These are phyloP conservation scores for Atta colombica DNA, from an alignment of 1,140 invertebrate species.

Conservation along the genomic window DNA sequence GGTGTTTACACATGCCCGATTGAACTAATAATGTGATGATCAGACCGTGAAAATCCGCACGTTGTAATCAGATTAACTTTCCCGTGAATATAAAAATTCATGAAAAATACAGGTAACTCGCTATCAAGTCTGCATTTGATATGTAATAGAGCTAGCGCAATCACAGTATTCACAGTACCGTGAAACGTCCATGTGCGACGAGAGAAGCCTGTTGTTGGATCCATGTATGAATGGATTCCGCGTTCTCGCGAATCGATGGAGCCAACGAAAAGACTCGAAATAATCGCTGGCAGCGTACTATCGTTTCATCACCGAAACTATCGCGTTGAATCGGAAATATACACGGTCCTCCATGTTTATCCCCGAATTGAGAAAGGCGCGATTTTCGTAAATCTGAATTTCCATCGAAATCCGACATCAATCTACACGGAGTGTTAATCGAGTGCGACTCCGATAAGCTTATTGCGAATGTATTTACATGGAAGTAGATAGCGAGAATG, in stretches of 20 bases:
- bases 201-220: slow-evolving; percentile 11
- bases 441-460: slow-evolving; percentile 41
- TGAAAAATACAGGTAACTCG: background rate
- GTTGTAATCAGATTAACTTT: slow-evolving; percentile 66
- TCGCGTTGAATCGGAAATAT: slow-evolving; percentile 10
- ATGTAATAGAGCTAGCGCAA: background rate
- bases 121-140: slow-evolving; percentile 48
- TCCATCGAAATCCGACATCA: slow-evolving; percentile 25
- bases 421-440: slow-evolving; percentile 50
- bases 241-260: slow-evolving; percentile 18
- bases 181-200: background rate
- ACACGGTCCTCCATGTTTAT: slow-evolving; percentile 37
- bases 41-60: slow-evolving; percentile 42
- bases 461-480: slow-evolving; percentile 38
- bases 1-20: slow-evolving; percentile 31
- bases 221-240: slow-evolving; percentile 10
- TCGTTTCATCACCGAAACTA: background rate
- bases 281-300: background rate
- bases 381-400: slow-evolving; percentile 58
- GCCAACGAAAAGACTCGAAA: slow-evolving; percentile 19
- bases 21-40: slow-evolving; percentile 30
- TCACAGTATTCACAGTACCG: slow-evolving; percentile 18
- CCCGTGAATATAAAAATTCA: slow-evolving; percentile 13
- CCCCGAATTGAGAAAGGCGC: slow-evolving; percentile 38
- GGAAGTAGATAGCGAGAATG: slow-evolving; percentile 15